phyloP scores from a whole-genome alignment of 2,797 vertebrate species.

The Morelia viridis region DNA sequence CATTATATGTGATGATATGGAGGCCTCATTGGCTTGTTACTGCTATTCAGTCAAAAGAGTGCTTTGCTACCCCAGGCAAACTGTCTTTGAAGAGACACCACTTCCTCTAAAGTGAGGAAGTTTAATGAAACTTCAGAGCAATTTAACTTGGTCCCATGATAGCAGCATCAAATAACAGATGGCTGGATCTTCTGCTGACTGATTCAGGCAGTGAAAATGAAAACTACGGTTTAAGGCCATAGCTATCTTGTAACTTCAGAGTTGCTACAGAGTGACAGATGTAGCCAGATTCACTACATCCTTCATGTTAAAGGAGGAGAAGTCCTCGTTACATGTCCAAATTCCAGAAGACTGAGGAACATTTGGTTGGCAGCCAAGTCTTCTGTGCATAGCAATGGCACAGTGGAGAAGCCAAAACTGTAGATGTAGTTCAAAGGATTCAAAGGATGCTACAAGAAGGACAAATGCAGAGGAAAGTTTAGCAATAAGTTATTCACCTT shows the following conservation, averaged over 20 bases:
- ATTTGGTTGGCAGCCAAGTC: not conserved
- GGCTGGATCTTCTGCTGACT: not conserved
- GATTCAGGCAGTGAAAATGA: slow-evolving; percentile 6
- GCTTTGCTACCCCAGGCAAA: slow-evolving; percentile 5
- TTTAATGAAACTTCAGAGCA: slow-evolving; percentile 22
- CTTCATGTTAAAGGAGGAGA: not conserved
- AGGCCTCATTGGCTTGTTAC: slow-evolving; percentile 14
- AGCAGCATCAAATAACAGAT: slow-evolving; percentile 8
- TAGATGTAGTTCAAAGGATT: too few relatives aligned
- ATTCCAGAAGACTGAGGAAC: not conserved
- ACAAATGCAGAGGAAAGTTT: too few relatives aligned
- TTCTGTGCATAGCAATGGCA: not conserved
- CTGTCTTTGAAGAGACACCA: not conserved
- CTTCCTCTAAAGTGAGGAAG: not conserved
- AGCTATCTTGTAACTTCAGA: not conserved
- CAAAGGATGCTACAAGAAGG: too few relatives aligned
- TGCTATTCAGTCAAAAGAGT: not conserved
- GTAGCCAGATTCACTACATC: not conserved
- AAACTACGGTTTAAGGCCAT: not conserved
- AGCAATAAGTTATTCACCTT: too few relatives aligned
- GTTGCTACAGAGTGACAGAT: not conserved
- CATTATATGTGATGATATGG: not conserved
- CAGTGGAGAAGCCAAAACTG: not conserved
- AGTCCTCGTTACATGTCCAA: not conserved
- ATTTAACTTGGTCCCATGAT: slow-evolving; percentile 22